These are phyloP conservation scores for Drosophila tanythrix DNA, from an alignment of 2,888 invertebrate species.

Conservation along the genomic window DNA sequence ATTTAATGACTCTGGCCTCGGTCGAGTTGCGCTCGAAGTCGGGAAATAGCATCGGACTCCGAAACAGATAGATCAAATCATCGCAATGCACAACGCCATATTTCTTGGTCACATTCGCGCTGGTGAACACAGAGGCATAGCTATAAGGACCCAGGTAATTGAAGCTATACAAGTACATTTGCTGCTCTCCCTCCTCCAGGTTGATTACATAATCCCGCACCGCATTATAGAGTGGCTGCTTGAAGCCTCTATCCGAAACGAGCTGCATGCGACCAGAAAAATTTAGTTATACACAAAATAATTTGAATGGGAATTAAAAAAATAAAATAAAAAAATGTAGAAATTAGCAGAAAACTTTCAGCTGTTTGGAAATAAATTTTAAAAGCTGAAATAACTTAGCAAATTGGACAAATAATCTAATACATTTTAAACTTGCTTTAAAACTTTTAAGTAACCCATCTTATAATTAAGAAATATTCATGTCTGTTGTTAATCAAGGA, in stretches of 20 bases:
- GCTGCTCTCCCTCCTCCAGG: slow-evolving; percentile 69
- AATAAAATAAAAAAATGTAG: not conserved
- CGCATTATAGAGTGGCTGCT: slow-evolving; percentile 85
- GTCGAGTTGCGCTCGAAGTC: slow-evolving; percentile 78
- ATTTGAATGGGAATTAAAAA: not conserved
- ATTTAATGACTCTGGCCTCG: slow-evolving; percentile 83
- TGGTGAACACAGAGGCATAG: slow-evolving; percentile 85
- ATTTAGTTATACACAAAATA: not conserved
- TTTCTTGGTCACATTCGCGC: slow-evolving; percentile 56
- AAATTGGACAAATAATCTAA: too few relatives aligned
- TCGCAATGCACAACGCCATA: slow-evolving; percentile 86
- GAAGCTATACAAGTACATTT: slow-evolving; percentile 86
- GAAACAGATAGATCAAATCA: slow-evolving; percentile 86
- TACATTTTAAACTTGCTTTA: too few relatives aligned
- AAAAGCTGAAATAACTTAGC: too few relatives aligned
- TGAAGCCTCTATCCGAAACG: slow-evolving; percentile 86
- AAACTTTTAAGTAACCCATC: too few relatives aligned
- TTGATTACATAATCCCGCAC: slow-evolving; percentile 67
- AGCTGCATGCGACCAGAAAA: slow-evolving; percentile 77
- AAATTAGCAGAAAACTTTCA: not conserved
- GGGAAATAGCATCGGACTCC: slow-evolving; percentile 84
- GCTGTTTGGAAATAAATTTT: too few relatives aligned
- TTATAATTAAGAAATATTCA: not conserved
- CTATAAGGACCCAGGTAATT: slow-evolving; percentile 85
- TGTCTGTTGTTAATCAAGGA: not conserved